A percentile compares a stretch with the other conserved stretches of the same genome.
Evolutionary conservation across 2,113 vertebrate genomes (phyloP).

Genomic region (Ptilorrhoa leucosticta): DNA sequence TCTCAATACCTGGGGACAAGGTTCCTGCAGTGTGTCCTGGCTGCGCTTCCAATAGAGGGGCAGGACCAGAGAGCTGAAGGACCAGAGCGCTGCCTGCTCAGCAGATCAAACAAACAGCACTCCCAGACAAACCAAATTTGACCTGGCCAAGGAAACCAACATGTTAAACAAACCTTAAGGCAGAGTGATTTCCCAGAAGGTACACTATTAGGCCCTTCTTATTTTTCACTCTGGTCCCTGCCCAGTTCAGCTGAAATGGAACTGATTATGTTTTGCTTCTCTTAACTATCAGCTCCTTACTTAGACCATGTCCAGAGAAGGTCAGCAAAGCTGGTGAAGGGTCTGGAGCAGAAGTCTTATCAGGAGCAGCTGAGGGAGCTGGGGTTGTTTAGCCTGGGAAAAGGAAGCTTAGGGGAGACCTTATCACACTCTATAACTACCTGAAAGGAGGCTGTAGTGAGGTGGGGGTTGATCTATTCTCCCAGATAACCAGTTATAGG

Average conservation of each 20-base stretch:
- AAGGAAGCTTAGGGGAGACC: background rate
- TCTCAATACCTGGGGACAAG: fast-evolving
- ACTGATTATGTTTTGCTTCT: background rate
- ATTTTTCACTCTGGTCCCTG: background rate
- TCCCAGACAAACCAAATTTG: background rate
- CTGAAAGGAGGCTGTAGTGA: background rate
- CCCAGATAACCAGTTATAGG: background rate
- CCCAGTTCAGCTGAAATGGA: background rate
- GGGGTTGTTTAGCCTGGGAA: background rate
- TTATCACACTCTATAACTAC: background rate
- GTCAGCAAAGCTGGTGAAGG: background rate
- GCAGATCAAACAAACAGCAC: background rate
- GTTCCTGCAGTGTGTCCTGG: background rate
- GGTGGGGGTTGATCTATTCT: fast-evolving
- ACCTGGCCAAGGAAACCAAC: background rate
- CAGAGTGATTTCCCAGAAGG: background rate
- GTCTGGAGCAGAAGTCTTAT: background rate
- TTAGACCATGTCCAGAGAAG: background rate
- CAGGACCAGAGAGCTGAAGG: background rate
- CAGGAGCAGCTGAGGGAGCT: background rate
- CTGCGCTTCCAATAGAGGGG: background rate
- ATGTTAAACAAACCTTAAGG: background rate
- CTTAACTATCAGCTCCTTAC: background rate
- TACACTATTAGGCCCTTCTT: background rate
- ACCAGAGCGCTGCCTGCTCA: background rate